Base-by-base conservation (phyloP, 2,888 invertebrate genomes). In the Serrognathus titanus region DNA sequence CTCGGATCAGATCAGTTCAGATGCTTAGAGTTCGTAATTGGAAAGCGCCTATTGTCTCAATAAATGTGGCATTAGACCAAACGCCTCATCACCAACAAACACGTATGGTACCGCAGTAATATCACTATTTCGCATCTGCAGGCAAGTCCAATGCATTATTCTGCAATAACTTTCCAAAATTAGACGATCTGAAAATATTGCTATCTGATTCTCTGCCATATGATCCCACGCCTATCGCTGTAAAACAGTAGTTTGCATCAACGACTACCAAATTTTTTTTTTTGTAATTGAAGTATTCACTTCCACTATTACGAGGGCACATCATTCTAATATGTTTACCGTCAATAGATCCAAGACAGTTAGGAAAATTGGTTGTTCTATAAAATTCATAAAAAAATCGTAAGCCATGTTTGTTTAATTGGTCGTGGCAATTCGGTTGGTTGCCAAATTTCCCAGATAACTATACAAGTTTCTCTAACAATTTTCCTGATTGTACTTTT, bases 291-390 rank as follows among this genome's bases (percentile, higher is more conserved):
- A 62, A 66, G 57, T 63, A 67, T 59, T 61, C 55, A 48, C 67
- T 67, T 8, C 68, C 70, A 52, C 64, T 65, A 64, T 69, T 59
- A 49, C 57, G 52, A 48, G 66, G 65, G 51, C 60, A 51, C 38
- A 60, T 66, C 63, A 59, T 65, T 64, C 65, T 56, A n/a, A 70
- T 61, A 55, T 69, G 67, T 57, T 68, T 68, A 11, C 70, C 70
- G 56, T 69, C 69, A 12, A 71, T 58, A 5, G 57, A 55, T 2
- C 60, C 60, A 39, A 63, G 48, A 41, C 59, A 63, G 47, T 69
- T 63, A 20, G 71, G 69, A 64, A 72, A 72, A 52, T 69, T 41
- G 6, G 41, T 16, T 16, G 16, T 16, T 16, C 16, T 16, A 16
- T 16, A 16, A 16, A 16, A 16, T 16, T 16, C 16, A 16, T 16